Evolutionary conservation across 2,888 invertebrate genomes (phyloP), one percentile per base, ranked within the genome.

Genomic region (Lissonota sp.): DNA sequence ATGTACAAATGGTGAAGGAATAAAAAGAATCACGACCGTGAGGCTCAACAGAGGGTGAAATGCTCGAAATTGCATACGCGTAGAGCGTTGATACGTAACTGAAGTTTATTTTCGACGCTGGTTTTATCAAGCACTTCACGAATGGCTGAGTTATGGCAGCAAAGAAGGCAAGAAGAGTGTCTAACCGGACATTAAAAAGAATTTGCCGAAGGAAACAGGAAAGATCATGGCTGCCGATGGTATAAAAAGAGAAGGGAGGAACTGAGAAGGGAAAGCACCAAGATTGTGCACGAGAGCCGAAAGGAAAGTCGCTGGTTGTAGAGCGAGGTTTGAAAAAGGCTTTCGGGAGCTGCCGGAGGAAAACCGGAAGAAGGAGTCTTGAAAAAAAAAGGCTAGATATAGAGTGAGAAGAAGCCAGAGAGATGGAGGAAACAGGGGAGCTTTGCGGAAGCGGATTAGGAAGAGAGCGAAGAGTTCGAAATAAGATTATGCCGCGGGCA

Each of bases 401-500:
- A 60, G 14, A 71, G 12, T n/a, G 5, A 14, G 40, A 40, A 3
- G n/a, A 14, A 6, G 14, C 8, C 8, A 12, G 40, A 12, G 49
- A 26, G 60, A 58, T 51, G 42, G 26, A 58, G 49, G 37, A 49
- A 37, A 39, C 10, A 62, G 12, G n/a, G 63, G 46, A 79, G 74
- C 73, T 73, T 78, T 74, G 64, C 70, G 46, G 53, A 78, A 81
- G 81, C 74, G 73, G 78, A 74, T 78, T 74, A 71, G 74, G 53
- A 70, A 14, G 70, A 26, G 26, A 62, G 74, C 39, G 46, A 16
- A 66, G 63, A 74, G 76, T 76, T 83, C 86, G 85, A 88, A 90
- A 89, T 87, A 87, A 89, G 89, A 89, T 90, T 90, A 89, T 87
- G 85, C 83, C 85, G 85, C 86, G 85, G 83, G 86, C 86, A 87